Conservation (phyloP, 1,140 invertebrate species). For the Chironomus striatipennis region DNA sequence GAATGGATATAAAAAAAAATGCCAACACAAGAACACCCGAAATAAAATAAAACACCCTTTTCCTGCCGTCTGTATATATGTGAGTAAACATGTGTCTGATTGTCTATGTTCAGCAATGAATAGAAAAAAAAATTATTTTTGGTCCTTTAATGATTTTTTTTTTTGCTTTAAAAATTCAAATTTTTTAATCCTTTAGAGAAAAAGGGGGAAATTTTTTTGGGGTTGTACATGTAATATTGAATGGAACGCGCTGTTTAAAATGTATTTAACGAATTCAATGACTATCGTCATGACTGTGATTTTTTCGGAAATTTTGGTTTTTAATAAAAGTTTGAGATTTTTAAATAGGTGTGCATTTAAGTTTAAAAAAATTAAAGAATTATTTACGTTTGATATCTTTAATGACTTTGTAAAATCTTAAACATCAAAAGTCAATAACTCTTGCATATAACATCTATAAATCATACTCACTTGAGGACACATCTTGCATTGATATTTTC, state of each 20-base stretch:
- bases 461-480: constrained; percentile 71
- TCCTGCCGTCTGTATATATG: neutral
- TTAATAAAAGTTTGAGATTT: too few relatives aligned
- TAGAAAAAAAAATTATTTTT: neutral
- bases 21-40: neutral
- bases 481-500: constrained; percentile 97
- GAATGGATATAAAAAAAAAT: constrained; percentile 6
- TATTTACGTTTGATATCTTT: too few relatives aligned
- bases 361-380: too few relatives aligned
- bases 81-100: neutral
- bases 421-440: neutral
- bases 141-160: constrained; percentile 14
- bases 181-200: neutral
- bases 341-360: too few relatives aligned
- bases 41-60: neutral
- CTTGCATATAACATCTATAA: neutral
- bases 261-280: too few relatives aligned
- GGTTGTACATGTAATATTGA: too few relatives aligned
- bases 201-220: too few relatives aligned
- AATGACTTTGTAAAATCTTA: too few relatives aligned
- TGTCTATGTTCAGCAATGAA: neutral
- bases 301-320: too few relatives aligned
- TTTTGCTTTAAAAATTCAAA: neutral
- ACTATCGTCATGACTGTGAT: too few relatives aligned
- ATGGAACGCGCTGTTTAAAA: too few relatives aligned